Conservation (phyloP, 2,113 vertebrate species). For the Typhlomys cinereus region DNA sequence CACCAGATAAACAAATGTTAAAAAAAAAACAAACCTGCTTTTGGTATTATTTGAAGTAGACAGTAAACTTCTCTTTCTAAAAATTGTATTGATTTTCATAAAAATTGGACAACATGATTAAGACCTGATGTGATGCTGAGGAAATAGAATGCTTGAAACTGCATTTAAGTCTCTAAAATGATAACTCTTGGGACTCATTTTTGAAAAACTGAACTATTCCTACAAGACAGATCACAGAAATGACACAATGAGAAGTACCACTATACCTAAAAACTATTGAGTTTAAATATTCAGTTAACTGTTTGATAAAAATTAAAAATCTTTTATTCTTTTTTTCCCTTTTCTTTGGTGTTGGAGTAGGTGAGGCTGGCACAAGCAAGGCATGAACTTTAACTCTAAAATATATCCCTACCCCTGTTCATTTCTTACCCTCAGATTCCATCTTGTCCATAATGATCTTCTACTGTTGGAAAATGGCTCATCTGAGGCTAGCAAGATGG, state of each 20-base stretch:
- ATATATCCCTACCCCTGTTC: not conserved
- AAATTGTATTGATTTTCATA: not conserved
- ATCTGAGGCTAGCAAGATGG: too few relatives aligned
- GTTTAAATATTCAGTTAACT: not conserved
- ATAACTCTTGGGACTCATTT: not conserved
- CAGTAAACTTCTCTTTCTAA: not conserved
- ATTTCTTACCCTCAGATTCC: slow-evolving; percentile 34
- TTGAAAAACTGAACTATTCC: slow-evolving; percentile 1
- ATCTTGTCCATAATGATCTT: not conserved
- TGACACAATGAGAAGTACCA: not conserved
- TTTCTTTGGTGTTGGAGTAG: too few relatives aligned
- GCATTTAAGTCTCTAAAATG: not conserved
- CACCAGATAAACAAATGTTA: too few relatives aligned
- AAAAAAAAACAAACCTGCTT: too few relatives aligned
- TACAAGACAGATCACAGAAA: not conserved
- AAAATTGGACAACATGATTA: not conserved
- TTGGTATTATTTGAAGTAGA: not conserved
- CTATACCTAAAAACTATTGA: slow-evolving; percentile 1
- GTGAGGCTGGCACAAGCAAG: too few relatives aligned
- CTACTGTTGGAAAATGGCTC: slow-evolving; percentile 4
- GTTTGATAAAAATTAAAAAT: not conserved
- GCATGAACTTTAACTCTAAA: too few relatives aligned
- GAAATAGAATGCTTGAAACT: not conserved
- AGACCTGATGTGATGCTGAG: not conserved
- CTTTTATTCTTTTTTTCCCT: too few relatives aligned